These are phyloP conservation scores for Cheilosia vernalis DNA, from an alignment of 2,888 invertebrate species.

Conservation along the genomic window DNA sequence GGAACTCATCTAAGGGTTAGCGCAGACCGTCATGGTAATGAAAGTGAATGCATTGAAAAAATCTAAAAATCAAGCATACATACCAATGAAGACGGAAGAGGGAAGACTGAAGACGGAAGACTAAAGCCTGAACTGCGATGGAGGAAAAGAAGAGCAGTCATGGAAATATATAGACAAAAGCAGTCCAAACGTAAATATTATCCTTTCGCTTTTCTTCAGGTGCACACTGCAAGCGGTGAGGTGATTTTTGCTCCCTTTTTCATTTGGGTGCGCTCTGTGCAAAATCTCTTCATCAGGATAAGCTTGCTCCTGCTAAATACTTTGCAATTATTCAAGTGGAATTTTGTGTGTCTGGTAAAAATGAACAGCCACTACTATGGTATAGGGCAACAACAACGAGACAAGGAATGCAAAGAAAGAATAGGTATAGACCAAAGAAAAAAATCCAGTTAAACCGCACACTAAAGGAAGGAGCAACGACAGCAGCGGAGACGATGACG, in stretches of 20 bases:
- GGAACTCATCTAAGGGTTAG: neutral
- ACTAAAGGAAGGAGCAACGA: conserved; percentile 21
- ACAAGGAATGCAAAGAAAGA: conserved; percentile 33
- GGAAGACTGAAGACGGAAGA: neutral
- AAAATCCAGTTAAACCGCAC: conserved; percentile 54
- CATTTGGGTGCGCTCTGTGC: conserved; percentile 7
- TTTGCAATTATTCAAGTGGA: conserved; percentile 73
- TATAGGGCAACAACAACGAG: conserved; percentile 4
- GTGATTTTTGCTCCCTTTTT: neutral
- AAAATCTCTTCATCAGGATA: conserved; percentile 59
- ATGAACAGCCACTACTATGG: conserved; percentile 41
- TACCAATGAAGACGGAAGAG: neutral
- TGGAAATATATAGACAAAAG: neutral
- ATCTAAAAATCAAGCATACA: conserved; percentile 41
- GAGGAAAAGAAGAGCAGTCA: neutral
- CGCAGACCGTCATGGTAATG: conserved; percentile 46
- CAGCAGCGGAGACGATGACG: neutral
- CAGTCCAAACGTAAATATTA: conserved; percentile 64
- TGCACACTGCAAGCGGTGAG: conserved; percentile 11
- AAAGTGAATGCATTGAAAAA: conserved; percentile 65
- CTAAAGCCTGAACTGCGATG: neutral
- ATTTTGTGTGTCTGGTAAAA: conserved; percentile 72
- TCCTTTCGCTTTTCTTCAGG: conserved; percentile 62
- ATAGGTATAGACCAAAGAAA: conserved; percentile 36
- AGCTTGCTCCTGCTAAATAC: conserved; percentile 64